Evolutionary conservation across 2,888 invertebrate species (phyloP).

Genomic region (Pasiphila rectangulata): DNA sequence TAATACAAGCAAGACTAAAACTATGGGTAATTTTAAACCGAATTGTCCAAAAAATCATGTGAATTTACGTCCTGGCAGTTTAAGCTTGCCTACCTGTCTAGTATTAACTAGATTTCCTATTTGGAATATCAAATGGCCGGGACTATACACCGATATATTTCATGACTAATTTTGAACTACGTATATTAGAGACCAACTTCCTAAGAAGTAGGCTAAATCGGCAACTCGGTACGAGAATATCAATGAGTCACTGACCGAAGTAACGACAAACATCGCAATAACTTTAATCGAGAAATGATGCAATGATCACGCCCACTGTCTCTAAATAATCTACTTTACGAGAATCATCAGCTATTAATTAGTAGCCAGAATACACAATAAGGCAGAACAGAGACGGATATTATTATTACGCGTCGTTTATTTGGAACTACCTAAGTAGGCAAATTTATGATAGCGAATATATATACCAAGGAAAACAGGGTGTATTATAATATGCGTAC

Average conservation of each 20-base stretch:
- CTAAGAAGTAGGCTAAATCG: neutral
- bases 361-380: constrained; percentile 8
- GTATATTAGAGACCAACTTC: neutral
- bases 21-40: neutral
- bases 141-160: neutral
- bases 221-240: neutral
- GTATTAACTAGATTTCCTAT: neutral
- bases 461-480: no score
- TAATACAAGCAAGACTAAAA: neutral
- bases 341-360: constrained; percentile 8
- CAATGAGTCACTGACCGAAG: constrained; percentile 22
- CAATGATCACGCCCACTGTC: constrained; percentile 16
- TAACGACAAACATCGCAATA: constrained; percentile 23
- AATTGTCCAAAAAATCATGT: neutral
- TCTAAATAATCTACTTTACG: constrained; percentile 16
- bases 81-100: neutral
- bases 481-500: no score
- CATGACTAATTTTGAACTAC: neutral
- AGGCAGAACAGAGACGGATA: neutral
- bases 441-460: no score
- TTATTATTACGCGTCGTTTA: neutral
- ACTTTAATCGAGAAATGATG: constrained; percentile 22
- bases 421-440: no score
- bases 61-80: neutral
- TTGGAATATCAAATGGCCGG: neutral